Base-by-base conservation (phyloP, 2,797 vertebrate genomes). In the Enteromius argenteus region DNA sequence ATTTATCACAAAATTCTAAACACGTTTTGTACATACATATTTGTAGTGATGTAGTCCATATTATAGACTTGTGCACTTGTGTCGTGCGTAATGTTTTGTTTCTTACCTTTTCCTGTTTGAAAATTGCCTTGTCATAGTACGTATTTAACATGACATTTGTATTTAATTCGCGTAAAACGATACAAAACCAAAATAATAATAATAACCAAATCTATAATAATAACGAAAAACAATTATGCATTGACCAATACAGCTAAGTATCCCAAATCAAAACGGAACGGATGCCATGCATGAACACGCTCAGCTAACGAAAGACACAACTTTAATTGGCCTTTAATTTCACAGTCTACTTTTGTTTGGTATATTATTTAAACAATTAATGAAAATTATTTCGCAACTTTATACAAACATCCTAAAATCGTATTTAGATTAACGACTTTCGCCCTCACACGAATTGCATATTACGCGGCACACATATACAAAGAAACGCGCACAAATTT, bases 401-500 rank as follows among this genome's bases (percentile, higher is more conserved):
- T 27, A 58, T 74, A 35, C 19, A 4, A 13, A 27, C 27, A 46
- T 49, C 56, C 62, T 21, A 49, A 73, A 49, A 75, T 53, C 51
- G 14, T 19, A 35, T 46, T 46, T 72, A 9, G 23, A 58, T 60
- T 1, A 49, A 73, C 27, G 42, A 37, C 30, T 64, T 66, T 32
- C 14, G 3, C 44, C 15, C 37, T 71, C 23, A 10, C 44, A 4
- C n/a, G 17, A 17, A 21, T 49, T 56, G 62, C 71, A 67, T 53
- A 84, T 76, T 5, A 81, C 51, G 56, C 15, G 15, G 14, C n/a
- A 53, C 30, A 42, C 39, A 32, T 19, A 27, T 53, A 49, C 76
- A 80, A 71, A 78, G 21, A 68, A 44, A 46, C 51, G 17, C 60
- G 35, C 13, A 73, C 44, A 56, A 39, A 73, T 73, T 13, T 21